These are phyloP conservation scores for Sycophila texana DNA, from an alignment of 2,888 invertebrate genomes.

Conservation along the genomic window DNA sequence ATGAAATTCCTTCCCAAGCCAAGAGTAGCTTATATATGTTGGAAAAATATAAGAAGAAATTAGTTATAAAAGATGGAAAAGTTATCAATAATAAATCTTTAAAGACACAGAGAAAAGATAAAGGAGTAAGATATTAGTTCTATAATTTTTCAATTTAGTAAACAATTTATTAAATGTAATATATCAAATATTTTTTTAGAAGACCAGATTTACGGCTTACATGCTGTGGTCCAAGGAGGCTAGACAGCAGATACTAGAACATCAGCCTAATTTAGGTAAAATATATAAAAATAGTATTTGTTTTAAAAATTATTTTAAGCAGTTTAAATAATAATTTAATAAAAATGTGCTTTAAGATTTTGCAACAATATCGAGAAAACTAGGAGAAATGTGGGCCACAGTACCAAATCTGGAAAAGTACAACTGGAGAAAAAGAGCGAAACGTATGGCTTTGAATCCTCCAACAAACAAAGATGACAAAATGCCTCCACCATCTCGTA, in stretches of 20 bases:
- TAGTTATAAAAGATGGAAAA: constrained; percentile 81
- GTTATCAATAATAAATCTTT: constrained; percentile 83
- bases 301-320: neutral
- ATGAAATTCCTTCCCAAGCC: constrained; percentile 75
- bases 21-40: constrained; percentile 85
- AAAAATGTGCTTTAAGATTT: constrained; percentile 79
- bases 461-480: constrained; percentile 69
- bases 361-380: constrained; percentile 87
- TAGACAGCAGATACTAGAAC: constrained; percentile 83
- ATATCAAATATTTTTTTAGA: constrained; percentile 70
- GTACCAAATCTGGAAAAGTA: constrained; percentile 83
- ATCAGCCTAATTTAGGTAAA: constrained; percentile 84
- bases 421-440: constrained; percentile 89
- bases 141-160: neutral
- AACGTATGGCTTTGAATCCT: constrained; percentile 79
- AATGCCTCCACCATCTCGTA: constrained; percentile 70
- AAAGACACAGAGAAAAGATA: constrained; percentile 87
- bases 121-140: constrained; percentile 78
- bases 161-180: constrained; percentile 10
- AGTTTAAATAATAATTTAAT: neutral
- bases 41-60: constrained; percentile 87
- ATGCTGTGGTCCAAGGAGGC: constrained; percentile 94
- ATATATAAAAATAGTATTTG: constrained; percentile 36
- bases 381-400: constrained; percentile 93
- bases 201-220: constrained; percentile 90